phyloP scores from a whole-genome alignment of 1,140 invertebrate species.

The Micrasema minimum region DNA sequence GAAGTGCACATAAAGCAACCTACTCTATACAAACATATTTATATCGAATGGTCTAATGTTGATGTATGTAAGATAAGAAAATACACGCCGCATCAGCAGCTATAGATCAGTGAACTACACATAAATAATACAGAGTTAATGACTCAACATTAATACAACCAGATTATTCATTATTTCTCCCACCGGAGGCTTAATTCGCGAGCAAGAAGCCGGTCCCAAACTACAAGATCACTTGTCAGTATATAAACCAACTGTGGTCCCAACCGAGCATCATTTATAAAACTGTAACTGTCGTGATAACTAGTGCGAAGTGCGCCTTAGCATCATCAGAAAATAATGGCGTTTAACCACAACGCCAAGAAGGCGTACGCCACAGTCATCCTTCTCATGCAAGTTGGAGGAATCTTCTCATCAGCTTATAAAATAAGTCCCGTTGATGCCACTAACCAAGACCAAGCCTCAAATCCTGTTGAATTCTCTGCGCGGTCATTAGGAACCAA shows the following conservation, averaged over 20 bases:
- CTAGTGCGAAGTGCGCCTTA: slow-evolving; percentile 19
- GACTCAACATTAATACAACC: slow-evolving; percentile 3
- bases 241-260: slow-evolving; percentile 23
- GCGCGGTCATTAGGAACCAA: slow-evolving; percentile 40
- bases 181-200: slow-evolving; percentile 4
- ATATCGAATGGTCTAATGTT: too few relatives aligned
- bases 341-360: slow-evolving; percentile 11
- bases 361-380: slow-evolving; percentile 30
- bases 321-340: slow-evolving; percentile 10
- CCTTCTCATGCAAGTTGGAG: slow-evolving; percentile 35
- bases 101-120: too few relatives aligned
- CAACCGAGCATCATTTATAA: slow-evolving; percentile 34
- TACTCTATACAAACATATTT: too few relatives aligned
- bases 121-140: slow-evolving; percentile 7
- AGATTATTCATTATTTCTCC: background rate
- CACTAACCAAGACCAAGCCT: background rate
- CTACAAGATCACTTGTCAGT: slow-evolving; percentile 14
- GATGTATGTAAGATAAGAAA: too few relatives aligned
- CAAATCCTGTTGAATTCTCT: slow-evolving; percentile 2
- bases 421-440: slow-evolving; percentile 8
- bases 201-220: slow-evolving; percentile 5
- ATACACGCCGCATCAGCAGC: too few relatives aligned
- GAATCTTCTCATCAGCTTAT: slow-evolving; percentile 30
- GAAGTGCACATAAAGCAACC: too few relatives aligned
- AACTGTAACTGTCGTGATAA: slow-evolving; percentile 22